A percentile compares a stretch with the other conserved stretches of the same genome.
Evolutionary conservation across 2,888 invertebrate genomes (phyloP).

Genomic region (Cryptosula pallasiana): DNA sequence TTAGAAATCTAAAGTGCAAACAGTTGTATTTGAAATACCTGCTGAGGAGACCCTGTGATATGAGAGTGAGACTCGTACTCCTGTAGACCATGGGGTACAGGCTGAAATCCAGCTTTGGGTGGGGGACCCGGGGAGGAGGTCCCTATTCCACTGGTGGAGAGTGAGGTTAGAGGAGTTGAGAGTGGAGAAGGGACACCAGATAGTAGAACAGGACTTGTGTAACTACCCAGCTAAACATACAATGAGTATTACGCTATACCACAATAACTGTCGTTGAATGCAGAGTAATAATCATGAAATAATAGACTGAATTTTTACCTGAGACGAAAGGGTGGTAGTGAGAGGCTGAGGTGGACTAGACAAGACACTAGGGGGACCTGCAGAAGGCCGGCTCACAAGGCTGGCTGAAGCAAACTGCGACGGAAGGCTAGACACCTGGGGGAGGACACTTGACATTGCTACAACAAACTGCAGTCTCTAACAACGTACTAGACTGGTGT

Average conservation of each 20-base stretch:
- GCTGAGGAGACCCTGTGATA: not conserved
- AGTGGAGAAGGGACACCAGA: not conserved
- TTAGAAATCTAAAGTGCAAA: too few relatives aligned
- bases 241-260: too few relatives aligned
- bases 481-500: not conserved
- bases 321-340: not conserved
- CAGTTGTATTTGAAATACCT: too few relatives aligned
- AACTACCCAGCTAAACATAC: too few relatives aligned
- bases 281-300: not conserved
- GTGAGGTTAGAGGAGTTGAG: not conserved
- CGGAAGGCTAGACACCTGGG: too few relatives aligned
- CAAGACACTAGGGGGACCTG: not conserved
- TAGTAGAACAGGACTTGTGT: too few relatives aligned
- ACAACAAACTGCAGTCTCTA: not conserved
- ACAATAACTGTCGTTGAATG: too few relatives aligned
- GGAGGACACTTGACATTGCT: not conserved
- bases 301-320: not conserved
- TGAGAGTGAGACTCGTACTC: not conserved
- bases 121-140: constrained; percentile 3
- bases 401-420: not conserved
- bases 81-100: not conserved
- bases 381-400: not conserved
- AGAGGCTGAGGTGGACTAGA: not conserved
- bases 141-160: not conserved
- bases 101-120: constrained; percentile 18